A percentile compares a stretch with the other conserved stretches of the same genome.
Conservation (phyloP, 2,113 vertebrate species). For the Talpa occidentalis region DNA sequence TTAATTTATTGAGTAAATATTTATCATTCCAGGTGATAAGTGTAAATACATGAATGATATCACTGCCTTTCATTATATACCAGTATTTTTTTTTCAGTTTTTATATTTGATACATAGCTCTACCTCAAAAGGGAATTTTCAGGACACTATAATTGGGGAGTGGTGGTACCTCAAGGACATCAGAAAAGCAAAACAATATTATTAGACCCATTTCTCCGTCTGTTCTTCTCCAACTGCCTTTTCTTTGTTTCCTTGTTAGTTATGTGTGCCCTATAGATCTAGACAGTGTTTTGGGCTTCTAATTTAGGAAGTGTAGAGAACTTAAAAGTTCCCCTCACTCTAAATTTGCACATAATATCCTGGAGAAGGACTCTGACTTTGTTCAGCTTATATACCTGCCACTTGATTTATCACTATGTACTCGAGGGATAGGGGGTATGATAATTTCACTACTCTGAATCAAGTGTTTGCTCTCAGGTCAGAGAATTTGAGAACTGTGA, state of each 20-base stretch:
- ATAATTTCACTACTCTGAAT: background rate
- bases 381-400: background rate
- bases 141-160: background rate
- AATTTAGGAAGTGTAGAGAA: background rate
- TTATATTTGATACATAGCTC: background rate
- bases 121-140: background rate
- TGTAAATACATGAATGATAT: background rate
- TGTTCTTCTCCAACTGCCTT: background rate
- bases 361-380: background rate
- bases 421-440: background rate
- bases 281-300: background rate
- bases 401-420: background rate
- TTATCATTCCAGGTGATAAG: background rate
- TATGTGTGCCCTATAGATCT: background rate
- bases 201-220: background rate
- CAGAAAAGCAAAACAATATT: background rate
- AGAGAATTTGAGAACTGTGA: background rate
- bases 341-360: background rate
- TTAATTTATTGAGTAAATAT: background rate
- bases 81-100: background rate
- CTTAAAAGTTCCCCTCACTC: background rate
- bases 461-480: background rate
- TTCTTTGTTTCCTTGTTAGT: background rate
- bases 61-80: background rate
- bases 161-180: background rate